Conservation (phyloP, 2,888 invertebrate genomes). For the Campaea margaritaria region DNA sequence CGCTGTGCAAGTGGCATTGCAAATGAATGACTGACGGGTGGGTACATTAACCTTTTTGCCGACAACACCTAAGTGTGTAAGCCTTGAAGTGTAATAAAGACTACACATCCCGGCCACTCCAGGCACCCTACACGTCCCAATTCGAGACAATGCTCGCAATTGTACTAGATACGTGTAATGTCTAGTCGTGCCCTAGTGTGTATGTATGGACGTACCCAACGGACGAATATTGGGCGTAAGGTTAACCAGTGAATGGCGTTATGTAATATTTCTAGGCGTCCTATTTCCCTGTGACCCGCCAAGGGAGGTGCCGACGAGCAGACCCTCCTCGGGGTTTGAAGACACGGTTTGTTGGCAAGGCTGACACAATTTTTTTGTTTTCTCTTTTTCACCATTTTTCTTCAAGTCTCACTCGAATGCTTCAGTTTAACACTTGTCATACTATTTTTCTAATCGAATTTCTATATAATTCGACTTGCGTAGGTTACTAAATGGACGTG, state of each 20-base stretch:
- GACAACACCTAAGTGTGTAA: constrained; percentile 13
- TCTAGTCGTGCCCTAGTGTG: neutral
- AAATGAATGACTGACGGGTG: constrained; percentile 48
- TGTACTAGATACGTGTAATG: neutral
- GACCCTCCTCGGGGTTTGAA: constrained; percentile 76
- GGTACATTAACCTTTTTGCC: constrained; percentile 51
- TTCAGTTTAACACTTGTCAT: constrained; percentile 23
- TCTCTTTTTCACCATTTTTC: constrained; percentile 40
- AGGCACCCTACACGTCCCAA: too few relatives aligned
- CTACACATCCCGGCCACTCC: neutral
- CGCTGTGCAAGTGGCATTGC: constrained; percentile 50
- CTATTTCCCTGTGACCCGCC: constrained; percentile 63
- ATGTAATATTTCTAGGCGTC: constrained; percentile 55
- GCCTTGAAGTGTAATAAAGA: neutral
- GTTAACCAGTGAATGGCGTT: constrained; percentile 56
- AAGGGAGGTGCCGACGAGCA: constrained; percentile 65
- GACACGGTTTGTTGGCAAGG: constrained; percentile 78
- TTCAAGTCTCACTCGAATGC: constrained; percentile 33
- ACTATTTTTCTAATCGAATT: constrained; percentile 11
- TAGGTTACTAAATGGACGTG: constrained; percentile 7
- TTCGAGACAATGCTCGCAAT: neutral
- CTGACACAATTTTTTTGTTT: constrained; percentile 52
- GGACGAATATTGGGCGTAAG: constrained; percentile 19
- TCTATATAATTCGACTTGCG: constrained; percentile 2
- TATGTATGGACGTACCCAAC: constrained; percentile 17